phyloP scores from a whole-genome alignment of 2,113 vertebrate genomes.

The Urocynchramus pylzowi region DNA sequence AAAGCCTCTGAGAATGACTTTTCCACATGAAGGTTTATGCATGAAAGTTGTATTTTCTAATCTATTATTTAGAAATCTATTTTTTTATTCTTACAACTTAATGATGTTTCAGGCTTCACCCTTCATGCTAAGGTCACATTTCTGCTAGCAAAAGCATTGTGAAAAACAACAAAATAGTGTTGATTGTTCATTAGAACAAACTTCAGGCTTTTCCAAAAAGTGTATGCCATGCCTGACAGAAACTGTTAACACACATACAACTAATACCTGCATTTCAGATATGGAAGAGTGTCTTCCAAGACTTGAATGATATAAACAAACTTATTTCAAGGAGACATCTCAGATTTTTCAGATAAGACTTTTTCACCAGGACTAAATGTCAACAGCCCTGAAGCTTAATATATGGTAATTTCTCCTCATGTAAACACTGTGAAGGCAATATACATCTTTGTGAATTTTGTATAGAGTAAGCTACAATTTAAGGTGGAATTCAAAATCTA shows the following conservation, averaged over 20 bases:
- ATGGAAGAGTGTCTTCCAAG: not conserved
- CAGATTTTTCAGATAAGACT: not conserved
- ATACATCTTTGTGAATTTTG: not conserved
- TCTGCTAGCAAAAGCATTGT: not conserved
- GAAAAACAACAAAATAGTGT: not conserved
- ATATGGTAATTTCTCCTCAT: not conserved
- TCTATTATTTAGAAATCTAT: not conserved
- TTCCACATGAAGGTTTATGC: not conserved
- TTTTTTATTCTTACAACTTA: not conserved
- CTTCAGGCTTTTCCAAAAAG: not conserved
- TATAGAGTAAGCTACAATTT: not conserved
- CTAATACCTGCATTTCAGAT: not conserved
- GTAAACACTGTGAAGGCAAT: not conserved
- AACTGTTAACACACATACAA: not conserved
- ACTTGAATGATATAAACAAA: not conserved
- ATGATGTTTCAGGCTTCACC: not conserved
- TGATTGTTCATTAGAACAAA: not conserved
- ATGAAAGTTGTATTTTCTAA: not conserved
- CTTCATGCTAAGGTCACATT: not conserved
- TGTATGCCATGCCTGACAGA: not conserved
- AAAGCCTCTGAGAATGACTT: not conserved
- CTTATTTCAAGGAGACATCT: not conserved
- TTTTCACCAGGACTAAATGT: not conserved
- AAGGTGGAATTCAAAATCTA: not conserved
- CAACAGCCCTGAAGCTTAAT: not conserved